phyloP scores from a whole-genome alignment of 2,888 invertebrate species.

The Acronicta leporina region DNA sequence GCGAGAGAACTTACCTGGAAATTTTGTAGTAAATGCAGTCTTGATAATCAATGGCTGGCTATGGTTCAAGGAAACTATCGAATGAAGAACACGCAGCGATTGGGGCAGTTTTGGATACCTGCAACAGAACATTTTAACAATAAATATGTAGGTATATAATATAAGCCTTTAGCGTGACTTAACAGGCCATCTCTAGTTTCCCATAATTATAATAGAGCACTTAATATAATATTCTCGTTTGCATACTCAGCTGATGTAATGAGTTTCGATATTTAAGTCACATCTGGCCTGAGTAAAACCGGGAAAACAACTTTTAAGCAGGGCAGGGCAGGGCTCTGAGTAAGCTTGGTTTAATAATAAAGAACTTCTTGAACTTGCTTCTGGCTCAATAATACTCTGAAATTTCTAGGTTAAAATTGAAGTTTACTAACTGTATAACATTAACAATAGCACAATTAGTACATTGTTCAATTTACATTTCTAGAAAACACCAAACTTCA shows the following conservation, averaged over 20 bases:
- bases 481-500: constrained; percentile 4
- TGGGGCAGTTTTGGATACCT: constrained; percentile 44
- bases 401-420: no score
- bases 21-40: constrained; percentile 26
- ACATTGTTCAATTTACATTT: not conserved
- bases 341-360: not conserved
- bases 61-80: constrained; percentile 51
- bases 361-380: not conserved
- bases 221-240: not conserved
- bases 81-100: constrained; percentile 54
- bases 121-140: constrained; percentile 27
- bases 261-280: not conserved
- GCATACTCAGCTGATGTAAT: not conserved
- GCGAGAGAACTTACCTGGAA: constrained; percentile 27
- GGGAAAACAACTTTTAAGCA: not conserved
- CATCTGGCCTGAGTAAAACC: not conserved
- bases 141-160: not conserved
- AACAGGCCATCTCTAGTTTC: not conserved
- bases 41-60: constrained; percentile 34
- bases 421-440: no score
- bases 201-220: not conserved
- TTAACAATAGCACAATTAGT: no score
- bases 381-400: not conserved
- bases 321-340: no score
- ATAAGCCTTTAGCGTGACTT: no score